Conservation (phyloP, 2,113 vertebrate genomes). For the Gasterosteus aculeatus region DNA sequence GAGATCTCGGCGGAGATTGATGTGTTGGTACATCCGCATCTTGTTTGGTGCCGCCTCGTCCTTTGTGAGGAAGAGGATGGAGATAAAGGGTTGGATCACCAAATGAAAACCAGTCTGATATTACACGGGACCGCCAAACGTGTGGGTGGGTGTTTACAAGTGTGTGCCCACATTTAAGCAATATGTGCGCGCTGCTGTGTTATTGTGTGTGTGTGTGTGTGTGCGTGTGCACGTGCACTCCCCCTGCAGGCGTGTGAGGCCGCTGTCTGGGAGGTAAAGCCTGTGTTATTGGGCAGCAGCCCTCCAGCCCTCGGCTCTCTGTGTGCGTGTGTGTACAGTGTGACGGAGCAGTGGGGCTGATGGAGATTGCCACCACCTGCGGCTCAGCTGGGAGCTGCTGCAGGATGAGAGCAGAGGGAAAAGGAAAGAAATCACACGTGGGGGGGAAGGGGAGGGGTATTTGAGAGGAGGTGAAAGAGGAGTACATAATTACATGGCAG, state of each 20-base stretch:
- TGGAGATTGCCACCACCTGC: constrained; percentile 75
- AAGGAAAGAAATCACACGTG: background rate
- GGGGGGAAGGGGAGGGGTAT: constrained; percentile 17
- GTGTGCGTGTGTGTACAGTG: constrained; percentile 54
- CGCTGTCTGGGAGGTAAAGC: constrained; percentile 61
- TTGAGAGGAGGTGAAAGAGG: constrained; percentile 63
- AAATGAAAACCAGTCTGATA: background rate
- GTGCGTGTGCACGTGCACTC: background rate
- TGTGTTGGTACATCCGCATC: constrained; percentile 11
- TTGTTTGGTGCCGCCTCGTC: background rate
- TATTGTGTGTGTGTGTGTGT: constrained; percentile 1
- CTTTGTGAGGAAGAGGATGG: background rate
- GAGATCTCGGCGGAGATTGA: background rate
- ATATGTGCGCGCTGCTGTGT: background rate
- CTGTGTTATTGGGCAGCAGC: constrained; percentile 63
- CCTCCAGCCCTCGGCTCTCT: constrained; percentile 45
- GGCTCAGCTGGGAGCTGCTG: constrained; percentile 68
- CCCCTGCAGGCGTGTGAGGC: constrained; percentile 17
- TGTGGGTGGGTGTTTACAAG: background rate
- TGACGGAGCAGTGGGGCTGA: constrained; percentile 48
- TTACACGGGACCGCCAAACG: background rate
- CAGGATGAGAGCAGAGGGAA: constrained; percentile 49
- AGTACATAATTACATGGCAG: constrained; percentile 76
- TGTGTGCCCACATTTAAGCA: background rate
- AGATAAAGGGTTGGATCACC: background rate